Conservation (phyloP, 2,888 invertebrate species). For the Macaria notata region DNA sequence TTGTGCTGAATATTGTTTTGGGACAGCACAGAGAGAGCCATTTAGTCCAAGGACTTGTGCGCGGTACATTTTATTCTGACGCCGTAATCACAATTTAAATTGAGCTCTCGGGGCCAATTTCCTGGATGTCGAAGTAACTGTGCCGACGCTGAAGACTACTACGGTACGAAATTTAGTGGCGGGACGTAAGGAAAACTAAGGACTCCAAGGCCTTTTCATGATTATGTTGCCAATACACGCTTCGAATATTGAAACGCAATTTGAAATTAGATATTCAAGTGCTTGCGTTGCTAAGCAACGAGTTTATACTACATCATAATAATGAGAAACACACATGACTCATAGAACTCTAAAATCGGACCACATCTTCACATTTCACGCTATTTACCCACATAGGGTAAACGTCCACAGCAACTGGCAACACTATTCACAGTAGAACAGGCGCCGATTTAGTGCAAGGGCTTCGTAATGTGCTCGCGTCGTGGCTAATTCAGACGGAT, state of each 20-base stretch:
- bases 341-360: too few relatives aligned
- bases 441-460: slow-evolving; percentile 56
- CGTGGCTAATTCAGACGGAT: slow-evolving; percentile 63
- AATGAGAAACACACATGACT: too few relatives aligned
- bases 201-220: slow-evolving; percentile 5
- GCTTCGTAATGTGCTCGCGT: slow-evolving; percentile 54
- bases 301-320: too few relatives aligned
- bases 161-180: slow-evolving; percentile 5
- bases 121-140: slow-evolving; percentile 4
- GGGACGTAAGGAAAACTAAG: not conserved
- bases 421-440: slow-evolving; percentile 33
- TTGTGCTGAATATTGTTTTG: slow-evolving; percentile 11
- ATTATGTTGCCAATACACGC: not conserved
- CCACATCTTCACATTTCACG: too few relatives aligned
- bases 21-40: not conserved
- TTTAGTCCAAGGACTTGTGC: slow-evolving; percentile 7
- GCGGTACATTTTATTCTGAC: slow-evolving; percentile 8
- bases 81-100: slow-evolving; percentile 13
- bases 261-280: too few relatives aligned
- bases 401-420: slow-evolving; percentile 1
- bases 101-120: slow-evolving; percentile 9
- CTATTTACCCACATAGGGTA: not conserved
- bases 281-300: too few relatives aligned
- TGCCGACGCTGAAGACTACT: slow-evolving; percentile 4
- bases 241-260: too few relatives aligned